Base-by-base conservation (phyloP, 92 coral and sea anemone species). In the Galaxea fascicularis region DNA sequence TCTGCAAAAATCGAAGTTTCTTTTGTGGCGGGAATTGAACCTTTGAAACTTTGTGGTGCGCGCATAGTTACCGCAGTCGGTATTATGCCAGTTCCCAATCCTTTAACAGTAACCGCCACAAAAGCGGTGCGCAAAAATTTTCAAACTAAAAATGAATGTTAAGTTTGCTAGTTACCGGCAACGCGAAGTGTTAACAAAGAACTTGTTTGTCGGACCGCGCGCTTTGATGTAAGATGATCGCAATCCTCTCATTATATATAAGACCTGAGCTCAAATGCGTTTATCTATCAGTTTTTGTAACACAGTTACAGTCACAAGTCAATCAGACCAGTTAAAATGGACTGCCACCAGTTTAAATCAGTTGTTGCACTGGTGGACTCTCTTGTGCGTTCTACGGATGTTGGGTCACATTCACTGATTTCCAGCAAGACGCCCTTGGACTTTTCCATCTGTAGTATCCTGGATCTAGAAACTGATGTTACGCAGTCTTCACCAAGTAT, bases 401-500 rank as follows among this genome's bases (percentile, higher is more conserved):
- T 35, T 10, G 35, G 35, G 11, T 76, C 35, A 21, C 69, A 35
- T 12, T 9, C 16, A 17, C 27, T 51, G 53, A 35, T 52, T 35
- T 54, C 28, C 66, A 39, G 56, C 18, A 56, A 56, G 52, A 8
- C 29, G 21, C 63, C 20, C 60, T 29, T 76, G 20, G 72, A 78
- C 60, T 80, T 80, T 62, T 80, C 76, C 41, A 80, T 80, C 66
- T 30, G 39, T 47, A 66, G 44, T 6, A 80, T 80, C 85, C 76
- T 80, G 85, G 76, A 76, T 20, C 76, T 80, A 56, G 72, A 78
- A 21, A 67, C 9, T 22, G 53, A 30, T 21, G 67, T 10, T 27
- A 51, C 85, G 30, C 49, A 66, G 4, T 9, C 13, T 10, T n/a
- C 65, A 21, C 2, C 65, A 31, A 8, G 8, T 14, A n/a, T 76